Evolutionary conservation across 1,140 invertebrate species (phyloP).

Genomic region (Spodoptera litura): DNA sequence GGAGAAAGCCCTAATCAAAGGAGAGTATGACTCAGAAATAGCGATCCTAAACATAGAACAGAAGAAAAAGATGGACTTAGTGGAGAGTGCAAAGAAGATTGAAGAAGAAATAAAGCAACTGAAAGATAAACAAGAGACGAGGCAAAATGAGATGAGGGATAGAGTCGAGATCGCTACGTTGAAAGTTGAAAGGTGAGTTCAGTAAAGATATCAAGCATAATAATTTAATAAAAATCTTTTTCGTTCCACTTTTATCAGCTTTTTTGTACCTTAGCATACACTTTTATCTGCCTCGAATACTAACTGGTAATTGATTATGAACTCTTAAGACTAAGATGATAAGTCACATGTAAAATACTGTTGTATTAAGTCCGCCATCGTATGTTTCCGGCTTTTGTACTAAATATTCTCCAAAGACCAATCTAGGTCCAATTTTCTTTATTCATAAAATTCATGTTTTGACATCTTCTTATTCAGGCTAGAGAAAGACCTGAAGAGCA

Average conservation of each 20-base stretch:
- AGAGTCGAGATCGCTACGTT: slow-evolving; percentile 86
- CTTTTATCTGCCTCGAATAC: too few species aligned
- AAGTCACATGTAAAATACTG: too few species aligned
- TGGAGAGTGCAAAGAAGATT: slow-evolving; percentile 86
- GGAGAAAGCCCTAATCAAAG: slow-evolving; percentile 93
- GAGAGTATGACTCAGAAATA: slow-evolving; percentile 92
- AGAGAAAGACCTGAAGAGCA: slow-evolving; percentile 86
- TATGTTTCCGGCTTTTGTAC: too few species aligned
- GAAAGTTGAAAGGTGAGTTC: slow-evolving; percentile 77
- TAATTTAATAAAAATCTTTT: too few species aligned
- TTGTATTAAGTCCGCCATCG: too few species aligned
- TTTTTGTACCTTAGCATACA: too few species aligned
- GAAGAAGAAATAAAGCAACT: slow-evolving; percentile 85
- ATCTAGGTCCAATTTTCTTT: slow-evolving; percentile 51
- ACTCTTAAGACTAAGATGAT: too few species aligned
- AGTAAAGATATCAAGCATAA: too few species aligned
- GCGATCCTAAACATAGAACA: slow-evolving; percentile 92
- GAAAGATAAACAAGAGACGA: slow-evolving; percentile 84
- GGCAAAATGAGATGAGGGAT: slow-evolving; percentile 88
- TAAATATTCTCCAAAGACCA: too few species aligned
- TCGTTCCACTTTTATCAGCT: too few species aligned
- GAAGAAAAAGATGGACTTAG: slow-evolving; percentile 88
- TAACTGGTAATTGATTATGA: too few species aligned
- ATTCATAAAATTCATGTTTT: not conserved
- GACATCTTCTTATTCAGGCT: slow-evolving; percentile 72